Evolutionary conservation across 2,888 invertebrate genomes (phyloP).

Genomic region (Dicranocentrus wangi): DNA sequence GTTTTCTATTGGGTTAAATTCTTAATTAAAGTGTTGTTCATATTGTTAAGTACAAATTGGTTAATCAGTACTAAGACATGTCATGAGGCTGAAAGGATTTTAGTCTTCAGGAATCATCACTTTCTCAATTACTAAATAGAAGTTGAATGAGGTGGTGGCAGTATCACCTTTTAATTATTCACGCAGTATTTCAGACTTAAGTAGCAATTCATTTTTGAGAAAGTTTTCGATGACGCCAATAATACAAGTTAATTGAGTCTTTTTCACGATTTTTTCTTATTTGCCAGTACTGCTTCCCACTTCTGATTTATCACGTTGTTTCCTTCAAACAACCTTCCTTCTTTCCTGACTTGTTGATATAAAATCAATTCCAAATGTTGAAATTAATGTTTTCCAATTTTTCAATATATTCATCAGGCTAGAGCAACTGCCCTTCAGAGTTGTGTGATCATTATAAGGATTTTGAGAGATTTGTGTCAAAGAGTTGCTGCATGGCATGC

Average conservation of each 20-base stretch:
- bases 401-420: constrained; percentile 84
- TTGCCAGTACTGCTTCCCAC: constrained; percentile 3
- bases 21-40: not conserved
- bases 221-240: too few relatives aligned
- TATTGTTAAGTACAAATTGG: not conserved
- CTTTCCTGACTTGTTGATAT: not conserved
- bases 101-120: constrained; percentile 56
- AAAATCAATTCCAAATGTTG: not conserved
- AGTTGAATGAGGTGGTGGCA: constrained; percentile 71
- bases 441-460: constrained; percentile 96
- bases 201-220: not conserved
- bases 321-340: not conserved
- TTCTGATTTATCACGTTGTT: constrained; percentile 19
- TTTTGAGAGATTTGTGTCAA: constrained; percentile 95
- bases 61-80: too few relatives aligned
- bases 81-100: constrained; percentile 77
- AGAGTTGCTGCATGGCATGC: constrained; percentile 96
- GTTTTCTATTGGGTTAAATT: not conserved
- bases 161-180: constrained; percentile 48
- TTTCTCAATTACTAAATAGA: not conserved
- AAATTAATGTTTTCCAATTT: not conserved
- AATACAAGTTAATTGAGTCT: constrained; percentile 12
- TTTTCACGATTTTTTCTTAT: constrained; percentile 11
- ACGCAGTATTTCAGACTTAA: not conserved
- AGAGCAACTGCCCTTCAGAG: constrained; percentile 96